Evolutionary conservation across 2,113 vertebrate genomes (phyloP), one percentile per base, ranked within the genome.

Genomic region (Calonectris borealis): DNA sequence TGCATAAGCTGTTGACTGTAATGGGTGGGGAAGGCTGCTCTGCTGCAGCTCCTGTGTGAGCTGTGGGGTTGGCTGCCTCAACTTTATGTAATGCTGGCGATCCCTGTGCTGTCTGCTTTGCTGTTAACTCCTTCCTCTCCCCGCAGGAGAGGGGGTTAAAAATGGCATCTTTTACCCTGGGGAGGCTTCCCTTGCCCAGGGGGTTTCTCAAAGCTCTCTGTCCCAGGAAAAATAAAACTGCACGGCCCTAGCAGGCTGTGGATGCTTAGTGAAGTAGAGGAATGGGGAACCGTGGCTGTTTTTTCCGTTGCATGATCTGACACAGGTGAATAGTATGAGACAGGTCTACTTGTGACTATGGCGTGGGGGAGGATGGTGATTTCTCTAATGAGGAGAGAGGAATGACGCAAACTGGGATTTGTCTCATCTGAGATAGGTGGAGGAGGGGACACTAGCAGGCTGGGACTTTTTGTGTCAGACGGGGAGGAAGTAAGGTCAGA

Each of bases 1-100:
- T 98, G 97, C 97, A 58, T 97, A 98, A 98, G 97, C 85, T 95
- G 95, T 88, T 95, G 95, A 93, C 93, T 57, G 54, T 40, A 5
- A 27, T 25, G 90, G 75, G 83, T 79, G 79, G 51, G 58, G 85
- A 88, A 64, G 69, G 80, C 87, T 29, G 46, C 57, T 62, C 54
- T 24, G 69, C 81, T 31, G 62, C 80, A 0, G 77, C 88, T 90
- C n/a, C 16, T 5, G 26, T 22, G 82, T n/a, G 80, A 88, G 90
- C 96, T 48, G 36, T 34, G 75, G 71, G 75, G 26, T 83, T 78
- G 88, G 79, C 94, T 76, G 94, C 83, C 55, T 85, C 57, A 0
- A 6, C 71, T 95, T 97, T 97, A 95, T 89, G 93, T 97, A 96
- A 96, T 70, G 62, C 71, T 21, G 40, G 73, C 31, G 8, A 48